phyloP scores from a whole-genome alignment of 2,113 vertebrate genomes.

The Erythrolamprus reginae region DNA sequence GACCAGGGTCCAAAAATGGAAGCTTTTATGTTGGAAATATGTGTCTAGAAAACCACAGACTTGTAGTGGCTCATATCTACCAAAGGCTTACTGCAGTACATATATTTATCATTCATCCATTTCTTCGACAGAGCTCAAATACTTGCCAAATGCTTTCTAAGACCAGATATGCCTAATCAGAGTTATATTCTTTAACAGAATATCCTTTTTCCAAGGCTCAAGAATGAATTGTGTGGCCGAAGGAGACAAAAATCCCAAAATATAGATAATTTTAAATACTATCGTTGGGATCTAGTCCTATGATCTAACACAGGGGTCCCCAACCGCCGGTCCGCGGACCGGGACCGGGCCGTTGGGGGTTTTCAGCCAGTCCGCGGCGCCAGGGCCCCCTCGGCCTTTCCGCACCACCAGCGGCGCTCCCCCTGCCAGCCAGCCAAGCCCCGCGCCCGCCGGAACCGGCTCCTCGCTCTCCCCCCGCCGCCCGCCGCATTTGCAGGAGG shows the following conservation, averaged over 20 bases:
- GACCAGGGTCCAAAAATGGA: not conserved
- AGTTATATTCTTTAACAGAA: not conserved
- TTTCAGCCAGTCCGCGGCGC: too few species aligned
- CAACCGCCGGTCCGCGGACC: too few species aligned
- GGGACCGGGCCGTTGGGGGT: too few species aligned
- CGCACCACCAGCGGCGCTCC: too few species aligned
- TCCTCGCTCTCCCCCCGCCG: too few species aligned
- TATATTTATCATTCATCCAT: not conserved
- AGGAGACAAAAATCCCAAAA: not conserved
- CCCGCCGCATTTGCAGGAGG: too few species aligned
- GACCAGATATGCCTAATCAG: not conserved
- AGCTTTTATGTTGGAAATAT: not conserved
- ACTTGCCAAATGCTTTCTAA: not conserved
- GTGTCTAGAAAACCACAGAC: not conserved
- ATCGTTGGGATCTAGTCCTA: not conserved
- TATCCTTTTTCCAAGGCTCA: not conserved
- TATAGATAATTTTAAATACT: not conserved
- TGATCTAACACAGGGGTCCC: too few species aligned
- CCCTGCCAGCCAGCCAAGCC: too few species aligned
- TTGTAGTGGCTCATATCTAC: not conserved
- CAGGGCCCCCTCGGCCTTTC: too few species aligned
- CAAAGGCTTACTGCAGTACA: not conserved
- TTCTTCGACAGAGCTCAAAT: not conserved
- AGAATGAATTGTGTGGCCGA: not conserved
- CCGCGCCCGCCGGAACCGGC: too few species aligned